phyloP scores from a whole-genome alignment of 2,113 vertebrate species.

The Eulemur rufifrons region DNA sequence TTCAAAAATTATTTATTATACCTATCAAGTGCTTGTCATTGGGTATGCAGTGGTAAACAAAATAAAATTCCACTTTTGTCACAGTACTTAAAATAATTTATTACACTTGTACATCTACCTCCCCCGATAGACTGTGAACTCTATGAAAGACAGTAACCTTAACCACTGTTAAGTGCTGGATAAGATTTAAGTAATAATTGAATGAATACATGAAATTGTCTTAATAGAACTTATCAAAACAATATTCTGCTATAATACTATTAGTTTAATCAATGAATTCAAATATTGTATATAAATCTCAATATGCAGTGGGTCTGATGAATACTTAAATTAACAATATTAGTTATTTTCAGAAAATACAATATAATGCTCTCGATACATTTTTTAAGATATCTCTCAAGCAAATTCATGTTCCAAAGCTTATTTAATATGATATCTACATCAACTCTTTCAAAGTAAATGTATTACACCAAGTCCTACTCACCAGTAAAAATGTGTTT shows the following conservation, averaged over 20 bases:
- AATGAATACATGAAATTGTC: background rate
- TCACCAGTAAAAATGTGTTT: slow-evolving; percentile 28
- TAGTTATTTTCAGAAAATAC: slow-evolving; percentile 24
- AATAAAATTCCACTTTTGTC: slow-evolving; percentile 22
- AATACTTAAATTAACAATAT: slow-evolving; percentile 32
- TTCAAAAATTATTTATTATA: slow-evolving; percentile 12
- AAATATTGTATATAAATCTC: background rate
- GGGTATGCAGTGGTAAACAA: background rate
- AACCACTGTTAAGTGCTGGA: background rate
- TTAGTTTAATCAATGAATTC: background rate
- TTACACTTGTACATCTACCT: background rate
- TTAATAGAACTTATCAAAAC: slow-evolving; percentile 24
- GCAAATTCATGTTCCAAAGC: background rate
- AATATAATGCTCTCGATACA: background rate
- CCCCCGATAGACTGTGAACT: background rate
- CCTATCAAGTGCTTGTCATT: background rate
- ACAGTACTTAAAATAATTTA: slow-evolving; percentile 36
- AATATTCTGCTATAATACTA: background rate
- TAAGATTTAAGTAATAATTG: background rate
- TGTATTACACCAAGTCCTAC: background rate
- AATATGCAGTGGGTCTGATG: background rate
- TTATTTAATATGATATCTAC: background rate
- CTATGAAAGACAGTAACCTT: background rate
- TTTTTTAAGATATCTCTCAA: background rate
- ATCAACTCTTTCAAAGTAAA: background rate